These are phyloP conservation scores for Grammomys dolichurus DNA, from an alignment of 2,113 vertebrate genomes.

Conservation along the genomic window DNA sequence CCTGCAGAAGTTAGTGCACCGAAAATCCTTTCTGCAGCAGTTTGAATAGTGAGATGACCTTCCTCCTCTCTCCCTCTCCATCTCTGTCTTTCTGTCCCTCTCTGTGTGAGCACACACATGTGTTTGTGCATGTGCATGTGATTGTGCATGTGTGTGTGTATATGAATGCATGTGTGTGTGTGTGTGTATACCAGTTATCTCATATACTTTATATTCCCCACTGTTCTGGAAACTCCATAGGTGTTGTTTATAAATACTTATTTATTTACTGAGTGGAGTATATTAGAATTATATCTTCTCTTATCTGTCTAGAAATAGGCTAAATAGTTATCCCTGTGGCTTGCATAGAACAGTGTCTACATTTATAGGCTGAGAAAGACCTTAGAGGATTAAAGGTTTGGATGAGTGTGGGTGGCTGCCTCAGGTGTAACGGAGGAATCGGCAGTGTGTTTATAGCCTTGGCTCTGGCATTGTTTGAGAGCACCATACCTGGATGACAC, in stretches of 20 bases:
- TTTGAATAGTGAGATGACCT: background rate
- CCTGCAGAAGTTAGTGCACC: background rate
- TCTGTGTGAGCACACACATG: no score
- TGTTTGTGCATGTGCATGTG: no score
- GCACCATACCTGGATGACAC: background rate
- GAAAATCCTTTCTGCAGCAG: constrained; percentile 1
- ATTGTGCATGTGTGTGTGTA: background rate
- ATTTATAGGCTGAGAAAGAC: background rate
- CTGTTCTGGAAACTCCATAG: background rate
- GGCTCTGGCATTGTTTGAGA: background rate
- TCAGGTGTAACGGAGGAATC: background rate
- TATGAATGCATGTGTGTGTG: no score
- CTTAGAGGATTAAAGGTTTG: background rate
- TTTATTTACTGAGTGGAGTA: background rate
- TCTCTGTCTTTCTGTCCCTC: background rate
- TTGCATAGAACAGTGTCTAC: background rate
- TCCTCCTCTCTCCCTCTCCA: background rate
- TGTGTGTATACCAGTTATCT: background rate
- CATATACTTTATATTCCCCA: background rate
- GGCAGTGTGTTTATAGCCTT: fast-evolving
- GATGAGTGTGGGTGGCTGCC: background rate
- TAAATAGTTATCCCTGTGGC: background rate
- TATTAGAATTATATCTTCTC: background rate
- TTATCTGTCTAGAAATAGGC: background rate
- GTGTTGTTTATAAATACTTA: background rate